phyloP scores from a whole-genome alignment of 2,888 invertebrate species.

The Meloe dianella region DNA sequence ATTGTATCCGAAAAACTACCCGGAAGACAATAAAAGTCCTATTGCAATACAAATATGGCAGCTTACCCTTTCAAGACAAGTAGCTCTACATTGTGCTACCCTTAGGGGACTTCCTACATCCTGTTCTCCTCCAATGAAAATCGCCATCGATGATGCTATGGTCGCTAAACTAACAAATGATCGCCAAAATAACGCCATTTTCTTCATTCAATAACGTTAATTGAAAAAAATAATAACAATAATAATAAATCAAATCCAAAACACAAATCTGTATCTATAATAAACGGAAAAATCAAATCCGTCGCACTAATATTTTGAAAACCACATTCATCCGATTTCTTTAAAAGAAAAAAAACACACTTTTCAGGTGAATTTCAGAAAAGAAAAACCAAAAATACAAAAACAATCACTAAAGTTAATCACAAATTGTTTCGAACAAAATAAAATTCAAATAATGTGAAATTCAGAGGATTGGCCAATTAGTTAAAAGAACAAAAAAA shows the following conservation, averaged over 20 bases:
- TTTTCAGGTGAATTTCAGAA: neutral
- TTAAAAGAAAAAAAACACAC: neutral
- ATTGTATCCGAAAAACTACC: neutral
- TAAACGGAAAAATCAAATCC: constrained; percentile 10
- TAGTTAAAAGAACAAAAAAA: too few species aligned
- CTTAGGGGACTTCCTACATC: constrained; percentile 74
- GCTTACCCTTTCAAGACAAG: constrained; percentile 74
- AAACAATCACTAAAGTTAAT: neutral
- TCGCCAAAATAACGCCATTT: constrained; percentile 53
- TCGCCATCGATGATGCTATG: constrained; percentile 51
- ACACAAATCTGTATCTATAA: too few species aligned
- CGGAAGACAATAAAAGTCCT: constrained; percentile 26
- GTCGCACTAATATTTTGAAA: neutral
- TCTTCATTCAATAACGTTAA: constrained; percentile 13
- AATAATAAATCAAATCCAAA: constrained; percentile 5
- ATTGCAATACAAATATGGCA: constrained; percentile 34
- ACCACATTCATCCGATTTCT: neutral
- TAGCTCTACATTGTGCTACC: constrained; percentile 75
- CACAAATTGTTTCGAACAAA: neutral
- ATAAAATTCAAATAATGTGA: too few species aligned
- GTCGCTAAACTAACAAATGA: constrained; percentile 51
- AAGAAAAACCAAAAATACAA: neutral
- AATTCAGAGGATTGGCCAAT: too few species aligned
- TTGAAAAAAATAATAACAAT: neutral
- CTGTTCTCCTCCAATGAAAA: constrained; percentile 65